These are phyloP conservation scores for Helarctos malayanus DNA, from an alignment of 2,797 vertebrate species.

Conservation along the genomic window DNA sequence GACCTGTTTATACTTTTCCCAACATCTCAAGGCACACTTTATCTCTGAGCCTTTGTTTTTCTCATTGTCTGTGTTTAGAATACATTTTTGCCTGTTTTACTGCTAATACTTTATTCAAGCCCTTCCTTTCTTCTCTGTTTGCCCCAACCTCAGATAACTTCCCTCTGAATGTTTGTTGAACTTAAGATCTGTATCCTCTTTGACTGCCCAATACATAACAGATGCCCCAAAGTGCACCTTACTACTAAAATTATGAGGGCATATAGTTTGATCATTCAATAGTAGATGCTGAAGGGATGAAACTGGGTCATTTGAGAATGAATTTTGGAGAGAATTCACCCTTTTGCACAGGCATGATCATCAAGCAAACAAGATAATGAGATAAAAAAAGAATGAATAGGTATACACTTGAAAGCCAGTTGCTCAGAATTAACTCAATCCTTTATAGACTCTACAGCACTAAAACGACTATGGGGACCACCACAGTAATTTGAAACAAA, in stretches of 20 bases:
- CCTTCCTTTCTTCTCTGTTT: neutral
- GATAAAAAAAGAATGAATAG: neutral
- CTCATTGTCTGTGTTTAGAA: neutral
- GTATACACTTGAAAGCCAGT: neutral
- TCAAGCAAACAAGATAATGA: neutral
- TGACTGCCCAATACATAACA: neutral
- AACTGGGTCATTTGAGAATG: neutral
- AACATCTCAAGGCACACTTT: neutral
- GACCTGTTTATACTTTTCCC: neutral
- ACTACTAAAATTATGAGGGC: neutral
- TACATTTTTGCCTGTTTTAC: neutral
- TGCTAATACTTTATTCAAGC: neutral
- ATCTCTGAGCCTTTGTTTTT: constrained; percentile 1
- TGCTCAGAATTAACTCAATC: constrained; percentile 1
- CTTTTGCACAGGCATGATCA: neutral
- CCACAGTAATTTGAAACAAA: constrained; percentile 25
- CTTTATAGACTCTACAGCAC: neutral
- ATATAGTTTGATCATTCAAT: neutral
- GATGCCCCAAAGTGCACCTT: neutral
- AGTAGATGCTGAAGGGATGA: neutral
- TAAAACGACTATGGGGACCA: neutral
- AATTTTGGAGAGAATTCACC: neutral
- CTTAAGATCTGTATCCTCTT: neutral
- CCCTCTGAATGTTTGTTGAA: neutral
- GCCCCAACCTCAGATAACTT: neutral